Evolutionary conservation across 64 coral and sea anemone species (phyloP).

Genomic region (Exaiptasia diaphana): DNA sequence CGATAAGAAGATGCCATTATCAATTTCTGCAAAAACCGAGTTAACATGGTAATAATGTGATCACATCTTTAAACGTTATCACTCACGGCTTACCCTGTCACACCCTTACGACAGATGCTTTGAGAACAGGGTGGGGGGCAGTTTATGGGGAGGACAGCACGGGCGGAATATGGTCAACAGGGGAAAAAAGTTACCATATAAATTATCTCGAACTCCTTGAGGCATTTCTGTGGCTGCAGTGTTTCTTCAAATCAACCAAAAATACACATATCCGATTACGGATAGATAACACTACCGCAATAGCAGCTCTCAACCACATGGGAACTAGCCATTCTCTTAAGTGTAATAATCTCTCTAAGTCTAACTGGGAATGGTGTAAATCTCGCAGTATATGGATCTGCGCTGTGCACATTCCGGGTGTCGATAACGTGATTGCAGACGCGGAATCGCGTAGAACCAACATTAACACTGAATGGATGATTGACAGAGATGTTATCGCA

Average conservation of each 20-base stretch:
- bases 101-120: constrained; percentile 51
- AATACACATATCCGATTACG: constrained; percentile 35
- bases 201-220: constrained; percentile 55
- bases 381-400: neutral
- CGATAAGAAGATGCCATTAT: constrained; percentile 8
- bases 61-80: constrained; percentile 9
- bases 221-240: constrained; percentile 36
- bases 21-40: neutral
- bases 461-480: neutral
- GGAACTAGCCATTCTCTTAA: constrained; percentile 49
- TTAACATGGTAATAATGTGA: constrained; percentile 20
- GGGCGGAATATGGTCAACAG: constrained; percentile 35
- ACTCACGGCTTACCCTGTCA: constrained; percentile 33
- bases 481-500: neutral
- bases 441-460: constrained; percentile 10
- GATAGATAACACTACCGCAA: constrained; percentile 38
- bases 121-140: constrained; percentile 39
- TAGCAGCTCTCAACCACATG: constrained; percentile 48
- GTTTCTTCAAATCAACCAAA: neutral
- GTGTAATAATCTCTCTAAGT: neutral
- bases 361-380: constrained; percentile 57
- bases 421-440: constrained; percentile 4
- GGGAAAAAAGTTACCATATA: constrained; percentile 46
- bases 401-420: constrained; percentile 21
- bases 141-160: constrained; percentile 26